Conservation (phyloP, 2,113 vertebrate species). For the Chitala chitala region DNA sequence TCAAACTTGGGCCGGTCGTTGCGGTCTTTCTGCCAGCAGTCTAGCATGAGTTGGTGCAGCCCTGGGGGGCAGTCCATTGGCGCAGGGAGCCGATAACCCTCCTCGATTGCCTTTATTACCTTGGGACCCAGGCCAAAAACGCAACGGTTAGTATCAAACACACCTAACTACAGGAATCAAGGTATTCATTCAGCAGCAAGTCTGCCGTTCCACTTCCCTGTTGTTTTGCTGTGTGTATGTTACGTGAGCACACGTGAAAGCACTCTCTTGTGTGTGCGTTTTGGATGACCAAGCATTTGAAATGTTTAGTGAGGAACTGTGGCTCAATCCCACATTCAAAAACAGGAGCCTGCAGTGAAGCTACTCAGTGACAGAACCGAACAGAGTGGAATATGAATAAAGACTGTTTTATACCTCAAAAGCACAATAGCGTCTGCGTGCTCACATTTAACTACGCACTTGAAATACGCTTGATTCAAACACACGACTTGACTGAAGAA, state of each 20-base stretch:
- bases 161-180: too few relatives aligned
- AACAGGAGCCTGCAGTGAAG: too few relatives aligned
- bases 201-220: background rate
- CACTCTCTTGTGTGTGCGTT: background rate
- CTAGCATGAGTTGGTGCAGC: slow-evolving; percentile 95
- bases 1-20: slow-evolving; percentile 97
- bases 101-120: slow-evolving; percentile 99
- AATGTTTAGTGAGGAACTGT: too few relatives aligned
- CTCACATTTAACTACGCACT: too few relatives aligned
- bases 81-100: slow-evolving; percentile 94
- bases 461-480: too few relatives aligned
- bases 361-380: too few relatives aligned
- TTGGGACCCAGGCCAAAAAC: slow-evolving; percentile 46
- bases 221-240: background rate
- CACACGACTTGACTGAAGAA: too few relatives aligned
- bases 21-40: slow-evolving; percentile 97
- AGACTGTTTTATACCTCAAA: too few relatives aligned
- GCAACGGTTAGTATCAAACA: background rate
- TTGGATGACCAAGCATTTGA: background rate
- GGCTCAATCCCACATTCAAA: too few relatives aligned
- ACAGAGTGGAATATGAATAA: too few relatives aligned
- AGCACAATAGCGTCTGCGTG: too few relatives aligned
- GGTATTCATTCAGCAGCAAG: too few relatives aligned
- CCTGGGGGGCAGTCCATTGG: slow-evolving; percentile 98
- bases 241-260: background rate